Base-by-base conservation (phyloP, 2,113 vertebrate species). In the Pitta sordida region DNA sequence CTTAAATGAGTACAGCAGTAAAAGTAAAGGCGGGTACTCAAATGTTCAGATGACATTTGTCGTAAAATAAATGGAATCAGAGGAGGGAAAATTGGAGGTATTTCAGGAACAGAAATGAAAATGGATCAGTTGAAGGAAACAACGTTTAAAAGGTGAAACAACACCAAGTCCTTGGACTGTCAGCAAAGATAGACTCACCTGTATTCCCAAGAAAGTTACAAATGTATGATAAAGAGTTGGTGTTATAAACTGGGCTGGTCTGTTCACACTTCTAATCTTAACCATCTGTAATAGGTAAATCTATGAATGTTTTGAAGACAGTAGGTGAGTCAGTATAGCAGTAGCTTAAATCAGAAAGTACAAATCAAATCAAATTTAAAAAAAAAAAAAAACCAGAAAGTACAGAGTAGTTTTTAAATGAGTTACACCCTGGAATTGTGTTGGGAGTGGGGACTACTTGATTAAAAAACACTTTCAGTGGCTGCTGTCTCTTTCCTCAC, bases 91-190 rank as follows among this genome's bases (percentile, higher is more conserved):
- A 75, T 15, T 43, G 6, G 41, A 87, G 58, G 7, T 36, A 46
- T 80, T 74, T 90, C n/a, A 46, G 63, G 62, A 91, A 62, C 16
- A 51, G 21, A 76, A 60, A 84, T 60, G n/a, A 68, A 83, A 86
- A 56, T 36, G n/a, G 12, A 15, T 49, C 52, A 64, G 15, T 9
- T 68, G 49, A 71, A 69, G 58, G 49, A 86, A 67, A 22, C 7
- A 14, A 39, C 5, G 13, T 91, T 88, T 70, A n/a, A 24, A 55
- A 59, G 43, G 21, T 71, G 18, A 83, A 70, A 36, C 11, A 48
- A 39, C 29, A 34, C 5, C 12, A 22, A 58, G 32, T 81, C 11
- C 46, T 85, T 76, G 34, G 51, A 37, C 53, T 53, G 39, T 64
- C 26, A 55, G 41, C 12, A 51, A 41, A 41, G 13, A 15, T 26